Evolutionary conservation across 2,797 vertebrate species (phyloP), one percentile per base, ranked within the genome.

Genomic region (Calcarius lapponicus): DNA sequence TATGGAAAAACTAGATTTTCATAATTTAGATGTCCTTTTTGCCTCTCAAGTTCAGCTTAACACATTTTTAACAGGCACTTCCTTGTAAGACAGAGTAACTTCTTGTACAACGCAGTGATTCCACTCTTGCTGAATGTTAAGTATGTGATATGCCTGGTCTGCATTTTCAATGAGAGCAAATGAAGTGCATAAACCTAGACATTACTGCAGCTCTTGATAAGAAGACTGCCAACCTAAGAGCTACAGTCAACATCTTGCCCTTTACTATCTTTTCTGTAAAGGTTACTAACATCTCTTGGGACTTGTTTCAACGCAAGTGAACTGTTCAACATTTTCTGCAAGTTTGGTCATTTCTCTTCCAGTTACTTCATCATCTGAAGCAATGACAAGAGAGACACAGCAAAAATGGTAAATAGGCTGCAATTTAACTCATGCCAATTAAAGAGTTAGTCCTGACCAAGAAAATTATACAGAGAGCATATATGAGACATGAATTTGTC

Each of bases 131-230:
- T 88, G 86, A 95, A 90, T 88, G 60, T 53, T 96, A 96, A 96
- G 56, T 64, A 80, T 70, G 43, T 4, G 36, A 96, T 86, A 80
- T 85, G 67, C 78, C 70, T 95, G 80, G 73, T 79, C 70, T 96
- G 94, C 66, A 94, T 96, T 94, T 96, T 64, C 75, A 96, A 57
- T 89, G 93, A 97, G 67, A 96, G 84, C 56, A 97, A 97, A 96
- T 83, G 66, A 62, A 94, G 47, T 91, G 80, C 87, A 89, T 91
- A 96, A 97, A 95, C 60, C 66, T 60, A 73, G 60, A 92, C 47
- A 45, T 42, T 90, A 50, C 73, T 88, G 60, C 92, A 82, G 83
- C 36, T 96, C 58, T 93, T 95, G 86, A 96, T 97, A 97, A 95
- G 43, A 94, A 75, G 78, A 76, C 72, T 96, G 62, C 53, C 64